A percentile compares a stretch with the other conserved stretches of the same genome.
These are phyloP conservation scores for Rhinoderma darwinii DNA, from an alignment of 2,113 vertebrate genomes.

Conservation along the genomic window DNA sequence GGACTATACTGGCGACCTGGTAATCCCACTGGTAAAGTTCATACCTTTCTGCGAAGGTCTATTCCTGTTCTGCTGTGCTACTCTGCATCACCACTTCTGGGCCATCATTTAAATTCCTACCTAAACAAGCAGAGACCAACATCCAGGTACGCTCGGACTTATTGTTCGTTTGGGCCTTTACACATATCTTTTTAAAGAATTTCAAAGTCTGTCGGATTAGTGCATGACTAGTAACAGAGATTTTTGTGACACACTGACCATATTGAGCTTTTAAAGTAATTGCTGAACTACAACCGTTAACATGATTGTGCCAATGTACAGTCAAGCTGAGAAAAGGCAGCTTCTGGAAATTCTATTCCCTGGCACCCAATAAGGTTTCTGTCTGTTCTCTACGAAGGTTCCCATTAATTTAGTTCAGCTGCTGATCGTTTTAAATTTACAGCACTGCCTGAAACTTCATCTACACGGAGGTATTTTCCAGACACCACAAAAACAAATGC, in stretches of 20 bases:
- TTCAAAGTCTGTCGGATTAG: too few species aligned
- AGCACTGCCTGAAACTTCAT: constrained; percentile 39
- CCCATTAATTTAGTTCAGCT: constrained; percentile 42
- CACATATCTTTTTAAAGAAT: too few species aligned
- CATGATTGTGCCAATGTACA: constrained; percentile 33
- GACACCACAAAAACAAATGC: constrained; percentile 46
- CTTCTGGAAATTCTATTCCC: constrained; percentile 53
- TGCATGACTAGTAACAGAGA: background rate
- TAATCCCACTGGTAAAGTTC: too few species aligned
- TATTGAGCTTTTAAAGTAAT: background rate
- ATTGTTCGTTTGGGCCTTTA: too few species aligned
- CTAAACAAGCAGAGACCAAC: too few species aligned
- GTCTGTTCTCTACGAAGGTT: constrained; percentile 5
- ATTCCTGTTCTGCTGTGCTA: too few species aligned
- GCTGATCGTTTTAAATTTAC: constrained; percentile 46
- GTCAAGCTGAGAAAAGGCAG: constrained; percentile 23
- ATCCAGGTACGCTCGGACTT: too few species aligned
- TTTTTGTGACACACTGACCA: background rate
- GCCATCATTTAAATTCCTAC: too few species aligned
- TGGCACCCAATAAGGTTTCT: constrained; percentile 39
- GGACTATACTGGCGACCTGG: too few species aligned
- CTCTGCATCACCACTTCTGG: too few species aligned
- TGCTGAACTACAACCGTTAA: constrained; percentile 6
- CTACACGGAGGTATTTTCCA: constrained; percentile 20
- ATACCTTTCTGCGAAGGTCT: too few species aligned